Conservation (phyloP, 1,140 invertebrate genomes). For the Ooceraea biroi region DNA sequence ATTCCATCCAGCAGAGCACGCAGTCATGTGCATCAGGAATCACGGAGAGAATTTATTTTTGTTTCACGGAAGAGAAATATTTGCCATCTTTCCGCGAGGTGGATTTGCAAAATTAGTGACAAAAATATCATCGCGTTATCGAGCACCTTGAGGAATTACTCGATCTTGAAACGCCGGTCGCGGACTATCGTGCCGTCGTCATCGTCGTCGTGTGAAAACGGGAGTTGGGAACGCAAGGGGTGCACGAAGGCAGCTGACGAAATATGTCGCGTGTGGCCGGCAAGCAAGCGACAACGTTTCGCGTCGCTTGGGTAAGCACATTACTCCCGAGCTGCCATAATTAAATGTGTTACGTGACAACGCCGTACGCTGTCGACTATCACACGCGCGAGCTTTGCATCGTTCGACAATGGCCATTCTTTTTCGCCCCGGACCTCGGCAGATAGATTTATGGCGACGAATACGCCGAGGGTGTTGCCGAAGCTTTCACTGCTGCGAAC, state of each 20-base stretch:
- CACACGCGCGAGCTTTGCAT: constrained; percentile 27
- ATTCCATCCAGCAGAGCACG: too few relatives aligned
- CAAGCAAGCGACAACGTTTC: constrained; percentile 68
- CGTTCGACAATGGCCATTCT: constrained; percentile 61
- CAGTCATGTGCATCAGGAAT: too few relatives aligned
- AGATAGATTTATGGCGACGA: constrained; percentile 43
- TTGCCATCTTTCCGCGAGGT: too few relatives aligned
- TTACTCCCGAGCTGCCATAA: constrained; percentile 72
- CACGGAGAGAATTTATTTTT: too few relatives aligned
- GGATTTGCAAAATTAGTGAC: too few relatives aligned
- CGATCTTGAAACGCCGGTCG: too few relatives aligned
- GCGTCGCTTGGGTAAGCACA: constrained; percentile 74
- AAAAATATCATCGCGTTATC: too few relatives aligned
- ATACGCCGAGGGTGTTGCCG: not conserved
- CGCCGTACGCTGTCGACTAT: constrained; percentile 37
- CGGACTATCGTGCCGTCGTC: too few relatives aligned
- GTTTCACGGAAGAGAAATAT: too few relatives aligned
- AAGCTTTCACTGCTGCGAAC: not conserved
- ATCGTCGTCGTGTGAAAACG: constrained; percentile 26
- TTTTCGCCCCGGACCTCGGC: constrained; percentile 26
- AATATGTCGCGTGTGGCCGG: constrained; percentile 68
- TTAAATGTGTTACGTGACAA: constrained; percentile 76
- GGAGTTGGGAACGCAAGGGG: constrained; percentile 27
- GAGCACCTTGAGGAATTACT: too few relatives aligned
- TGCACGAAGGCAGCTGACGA: constrained; percentile 70